A percentile compares a stretch with the other conserved stretches of the same genome.
Conservation (phyloP, 2,888 invertebrate species). For the Pheosia gnoma region DNA sequence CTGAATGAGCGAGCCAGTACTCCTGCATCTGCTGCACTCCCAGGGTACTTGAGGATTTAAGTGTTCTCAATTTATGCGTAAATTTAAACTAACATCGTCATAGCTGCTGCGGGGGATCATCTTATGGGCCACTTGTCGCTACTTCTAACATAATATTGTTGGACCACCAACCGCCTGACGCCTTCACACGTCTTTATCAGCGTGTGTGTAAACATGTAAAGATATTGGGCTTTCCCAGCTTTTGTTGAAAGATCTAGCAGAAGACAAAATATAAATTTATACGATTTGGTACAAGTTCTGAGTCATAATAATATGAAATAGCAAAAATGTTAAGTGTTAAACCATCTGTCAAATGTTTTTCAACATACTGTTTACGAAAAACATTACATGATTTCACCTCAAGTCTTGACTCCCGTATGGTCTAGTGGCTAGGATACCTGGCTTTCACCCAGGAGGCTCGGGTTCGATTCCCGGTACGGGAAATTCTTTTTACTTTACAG, state of each 20-base stretch:
- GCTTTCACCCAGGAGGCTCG: slow-evolving; percentile 90
- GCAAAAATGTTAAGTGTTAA: too few relatives aligned
- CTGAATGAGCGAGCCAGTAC: too few relatives aligned
- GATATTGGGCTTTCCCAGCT: not conserved
- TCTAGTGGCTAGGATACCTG: slow-evolving; percentile 89
- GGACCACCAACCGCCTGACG: not conserved
- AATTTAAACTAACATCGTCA: not conserved
- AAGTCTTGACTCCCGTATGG: slow-evolving; percentile 77
- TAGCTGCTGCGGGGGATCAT: not conserved
- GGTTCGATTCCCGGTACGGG: slow-evolving; percentile 90
- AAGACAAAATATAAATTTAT: not conserved
- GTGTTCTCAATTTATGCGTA: not conserved
- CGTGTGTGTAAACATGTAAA: not conserved
- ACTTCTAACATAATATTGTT: not conserved
- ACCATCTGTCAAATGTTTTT: too few relatives aligned
- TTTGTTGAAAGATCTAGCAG: slow-evolving; percentile 4
- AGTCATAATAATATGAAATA: too few relatives aligned
- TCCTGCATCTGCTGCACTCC: too few relatives aligned
- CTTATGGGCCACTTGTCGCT: not conserved
- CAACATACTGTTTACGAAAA: too few relatives aligned
- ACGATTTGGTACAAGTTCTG: too few relatives aligned
- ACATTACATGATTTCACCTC: too few relatives aligned
- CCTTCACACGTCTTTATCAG: not conserved
- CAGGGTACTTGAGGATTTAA: too few relatives aligned
- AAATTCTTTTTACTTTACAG: slow-evolving; percentile 48